phyloP scores from a whole-genome alignment of 2,113 vertebrate genomes.

The Cyprinus carpio region DNA sequence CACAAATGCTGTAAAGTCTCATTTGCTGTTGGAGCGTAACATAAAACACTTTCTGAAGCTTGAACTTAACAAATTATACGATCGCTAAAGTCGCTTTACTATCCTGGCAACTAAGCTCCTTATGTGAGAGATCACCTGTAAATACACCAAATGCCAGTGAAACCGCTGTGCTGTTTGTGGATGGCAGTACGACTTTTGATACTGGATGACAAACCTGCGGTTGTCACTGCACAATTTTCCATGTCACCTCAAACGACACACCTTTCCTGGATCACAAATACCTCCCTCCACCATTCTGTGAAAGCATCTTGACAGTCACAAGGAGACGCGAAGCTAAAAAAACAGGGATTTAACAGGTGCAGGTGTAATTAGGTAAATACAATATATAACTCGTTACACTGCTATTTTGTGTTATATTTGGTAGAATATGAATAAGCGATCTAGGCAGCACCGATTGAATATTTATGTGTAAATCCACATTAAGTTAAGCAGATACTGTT shows the following conservation, averaged over 20 bases:
- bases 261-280: constrained; percentile 24
- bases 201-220: constrained; percentile 28
- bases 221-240: constrained; percentile 39
- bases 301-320: constrained; percentile 4
- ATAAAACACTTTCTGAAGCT: background rate
- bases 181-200: constrained; percentile 28
- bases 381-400: background rate
- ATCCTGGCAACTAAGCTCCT: background rate
- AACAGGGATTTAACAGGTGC: background rate
- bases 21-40: background rate
- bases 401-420: background rate
- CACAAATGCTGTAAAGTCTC: background rate
- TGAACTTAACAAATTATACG: background rate
- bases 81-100: background rate
- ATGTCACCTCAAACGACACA: constrained; percentile 37
- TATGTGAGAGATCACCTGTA: constrained; percentile 8
- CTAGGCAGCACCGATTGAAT: background rate
- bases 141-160: background rate
- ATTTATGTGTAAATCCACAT: background rate
- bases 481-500: background rate
- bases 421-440: background rate
- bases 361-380: background rate
- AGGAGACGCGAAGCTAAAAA: background rate
- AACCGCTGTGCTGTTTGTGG: background rate
- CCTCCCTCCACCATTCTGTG: constrained; percentile 45